Conservation (phyloP, 1,140 invertebrate genomes). For the Lepidurus packardi region DNA sequence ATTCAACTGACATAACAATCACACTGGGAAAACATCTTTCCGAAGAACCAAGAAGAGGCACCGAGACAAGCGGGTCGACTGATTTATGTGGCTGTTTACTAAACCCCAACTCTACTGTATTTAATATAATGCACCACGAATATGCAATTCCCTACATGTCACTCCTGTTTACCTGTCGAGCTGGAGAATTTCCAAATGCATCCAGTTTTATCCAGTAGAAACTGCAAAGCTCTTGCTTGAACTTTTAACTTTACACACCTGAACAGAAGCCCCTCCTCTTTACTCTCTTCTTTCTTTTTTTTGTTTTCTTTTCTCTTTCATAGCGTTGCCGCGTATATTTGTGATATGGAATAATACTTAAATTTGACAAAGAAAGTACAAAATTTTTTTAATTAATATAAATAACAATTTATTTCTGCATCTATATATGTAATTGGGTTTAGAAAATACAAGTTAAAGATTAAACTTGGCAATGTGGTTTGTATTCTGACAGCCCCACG, state of each 20-base stretch:
- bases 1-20: too few relatives aligned
- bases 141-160: background rate
- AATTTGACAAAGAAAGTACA: too few relatives aligned
- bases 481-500: conserved; percentile 20
- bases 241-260: background rate
- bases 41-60: too few relatives aligned
- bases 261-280: background rate
- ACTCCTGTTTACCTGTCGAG: conserved; percentile 2
- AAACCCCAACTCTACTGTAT: background rate
- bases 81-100: background rate
- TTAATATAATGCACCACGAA: background rate
- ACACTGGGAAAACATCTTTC: too few relatives aligned
- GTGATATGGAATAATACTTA: too few relatives aligned
- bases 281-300: background rate
- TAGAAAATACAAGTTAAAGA: background rate
- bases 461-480: background rate
- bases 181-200: conserved; percentile 2
- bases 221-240: background rate
- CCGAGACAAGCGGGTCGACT: background rate
- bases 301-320: background rate
- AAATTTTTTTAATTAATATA: too few relatives aligned
- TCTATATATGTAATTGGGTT: background rate
- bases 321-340: background rate
- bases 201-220: conserved; percentile 9
- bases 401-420: background rate